Conservation (phyloP, 2,797 vertebrate species). For the Parotocinclus haroldoi region DNA sequence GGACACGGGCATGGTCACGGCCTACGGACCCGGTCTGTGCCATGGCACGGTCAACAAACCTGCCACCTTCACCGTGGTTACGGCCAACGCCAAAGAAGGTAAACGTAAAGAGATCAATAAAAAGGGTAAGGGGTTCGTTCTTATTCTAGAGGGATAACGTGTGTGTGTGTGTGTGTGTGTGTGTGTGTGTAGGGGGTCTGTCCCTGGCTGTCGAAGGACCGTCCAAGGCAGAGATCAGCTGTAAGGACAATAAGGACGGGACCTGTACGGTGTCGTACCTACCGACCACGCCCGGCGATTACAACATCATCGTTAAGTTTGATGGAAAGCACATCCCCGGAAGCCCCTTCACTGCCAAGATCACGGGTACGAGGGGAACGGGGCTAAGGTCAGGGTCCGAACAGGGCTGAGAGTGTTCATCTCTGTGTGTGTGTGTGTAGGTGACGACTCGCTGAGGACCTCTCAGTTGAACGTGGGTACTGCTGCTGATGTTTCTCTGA, state of each 20-base stretch:
- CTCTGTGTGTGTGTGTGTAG: slow-evolving; percentile 55
- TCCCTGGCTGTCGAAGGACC: slow-evolving; percentile 94
- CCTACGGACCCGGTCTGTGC: slow-evolving; percentile 90
- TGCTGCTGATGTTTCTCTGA: slow-evolving; percentile 89
- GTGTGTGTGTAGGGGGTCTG: slow-evolving; percentile 77
- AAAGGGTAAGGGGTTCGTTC: no score
- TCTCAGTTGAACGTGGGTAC: slow-evolving; percentile 94
- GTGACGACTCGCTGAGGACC: slow-evolving; percentile 90
- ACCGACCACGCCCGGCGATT: slow-evolving; percentile 90
- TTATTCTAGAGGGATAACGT: background rate
- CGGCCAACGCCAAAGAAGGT: slow-evolving; percentile 96
- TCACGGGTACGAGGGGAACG: slow-evolving; percentile 84
- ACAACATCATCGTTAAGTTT: slow-evolving; percentile 94
- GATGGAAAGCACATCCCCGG: slow-evolving; percentile 94
- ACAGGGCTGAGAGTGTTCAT: background rate
- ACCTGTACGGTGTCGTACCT: slow-evolving; percentile 96
- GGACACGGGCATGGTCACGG: slow-evolving; percentile 87
- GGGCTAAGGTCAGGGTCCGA: background rate
- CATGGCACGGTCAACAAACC: slow-evolving; percentile 93
- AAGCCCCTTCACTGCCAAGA: slow-evolving; percentile 94
- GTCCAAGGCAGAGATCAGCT: slow-evolving; percentile 95
- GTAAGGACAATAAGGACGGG: slow-evolving; percentile 95
- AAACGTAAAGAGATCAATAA: background rate
- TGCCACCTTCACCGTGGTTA: slow-evolving; percentile 90
- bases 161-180: slow-evolving; percentile 22